Base-by-base conservation (phyloP, 2,113 vertebrate species). In the Sinocyclocheilus rhinocerous region DNA sequence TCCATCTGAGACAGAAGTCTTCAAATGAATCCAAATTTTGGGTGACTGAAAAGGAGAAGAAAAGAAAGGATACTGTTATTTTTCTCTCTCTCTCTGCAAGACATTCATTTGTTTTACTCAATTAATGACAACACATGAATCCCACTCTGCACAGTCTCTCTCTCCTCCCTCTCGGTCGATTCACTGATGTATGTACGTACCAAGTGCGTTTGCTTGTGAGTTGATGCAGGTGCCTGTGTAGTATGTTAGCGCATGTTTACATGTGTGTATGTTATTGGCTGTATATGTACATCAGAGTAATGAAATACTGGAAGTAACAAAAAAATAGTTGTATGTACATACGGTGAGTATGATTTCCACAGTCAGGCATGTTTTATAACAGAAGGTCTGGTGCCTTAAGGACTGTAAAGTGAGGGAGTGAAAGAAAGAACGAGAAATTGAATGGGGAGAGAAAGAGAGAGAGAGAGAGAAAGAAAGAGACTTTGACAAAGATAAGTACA, bases 1-100 rank as follows among this genome's bases (percentile, higher is more conserved):
- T 97, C 97, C 89, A 97, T 97, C 94, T 97, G 93, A 96, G 89
- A 89, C 84, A 4, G 45, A 76, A 88, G 76, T 33, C 79, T 79
- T 59, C 73, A 83, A 73, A 77, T 78, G 57, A 86, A 72, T 33
- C 33, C 78, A 85, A 89, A 52, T 79, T 63, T 79, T 84, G 75
- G 45, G 48, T 29, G 83, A 89, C 87, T 76, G 80, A 48, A 85
- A 83, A 73, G 70, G 52, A 89, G 77, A 85, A 70, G 84, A 87
- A 89, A 85, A 57, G 84, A 85, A 89, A 55, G 82, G 89, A 86
- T 79, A 87, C 88, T 84, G 89, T 89, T 78, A 88, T 70, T 55
- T 89, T 45, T 85, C 59, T 83, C 76, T 84, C 65, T 85, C 72
- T 84, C 77, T 84, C 69, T 63, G n/a, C 77, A 52, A 76, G 81